Conservation (phyloP, 2,888 invertebrate species). For the Zeuzera pyrina region DNA sequence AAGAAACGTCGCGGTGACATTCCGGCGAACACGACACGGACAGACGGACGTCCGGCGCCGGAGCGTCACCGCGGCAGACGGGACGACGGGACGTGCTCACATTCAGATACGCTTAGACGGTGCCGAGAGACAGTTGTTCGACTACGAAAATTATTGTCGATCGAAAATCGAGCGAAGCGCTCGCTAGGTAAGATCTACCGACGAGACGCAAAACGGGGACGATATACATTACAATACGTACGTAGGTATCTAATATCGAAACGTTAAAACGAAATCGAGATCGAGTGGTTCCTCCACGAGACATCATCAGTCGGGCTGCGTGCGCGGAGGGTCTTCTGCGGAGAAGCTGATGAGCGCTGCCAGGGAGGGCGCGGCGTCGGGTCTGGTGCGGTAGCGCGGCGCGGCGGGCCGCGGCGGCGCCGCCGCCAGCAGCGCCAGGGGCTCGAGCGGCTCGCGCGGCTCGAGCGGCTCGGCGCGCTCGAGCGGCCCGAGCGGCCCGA, state of each 20-base stretch:
- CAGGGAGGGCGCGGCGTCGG: too few relatives aligned
- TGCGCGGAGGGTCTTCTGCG: too few relatives aligned
- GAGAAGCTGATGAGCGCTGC: too few relatives aligned
- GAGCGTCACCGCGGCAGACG: neutral
- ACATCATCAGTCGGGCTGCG: too few relatives aligned
- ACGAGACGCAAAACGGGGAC: slow-evolving; percentile 4
- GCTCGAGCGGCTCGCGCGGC: slow-evolving; percentile 18
- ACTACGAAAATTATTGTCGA: slow-evolving; percentile 59
- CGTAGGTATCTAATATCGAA: too few relatives aligned
- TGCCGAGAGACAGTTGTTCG: slow-evolving; percentile 12
- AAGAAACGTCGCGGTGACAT: slow-evolving; percentile 4
- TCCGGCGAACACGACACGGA: neutral
- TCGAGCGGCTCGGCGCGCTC: slow-evolving; percentile 18
- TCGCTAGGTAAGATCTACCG: slow-evolving; percentile 2
- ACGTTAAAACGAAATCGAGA: too few relatives aligned
- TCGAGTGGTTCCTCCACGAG: too few relatives aligned
- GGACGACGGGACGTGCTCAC: slow-evolving; percentile 8
- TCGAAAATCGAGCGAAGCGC: slow-evolving; percentile 13
- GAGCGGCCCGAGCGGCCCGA: slow-evolving; percentile 7
- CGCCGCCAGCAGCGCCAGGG: slow-evolving; percentile 14
- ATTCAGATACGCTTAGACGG: slow-evolving; percentile 12
- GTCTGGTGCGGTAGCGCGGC: slow-evolving; percentile 35
- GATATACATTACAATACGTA: neutral
- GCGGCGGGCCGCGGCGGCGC: slow-evolving; percentile 14
- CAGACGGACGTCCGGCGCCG: neutral